Evolutionary conservation across 2,888 invertebrate genomes (phyloP).

Genomic region (Microplitis deprimator): DNA sequence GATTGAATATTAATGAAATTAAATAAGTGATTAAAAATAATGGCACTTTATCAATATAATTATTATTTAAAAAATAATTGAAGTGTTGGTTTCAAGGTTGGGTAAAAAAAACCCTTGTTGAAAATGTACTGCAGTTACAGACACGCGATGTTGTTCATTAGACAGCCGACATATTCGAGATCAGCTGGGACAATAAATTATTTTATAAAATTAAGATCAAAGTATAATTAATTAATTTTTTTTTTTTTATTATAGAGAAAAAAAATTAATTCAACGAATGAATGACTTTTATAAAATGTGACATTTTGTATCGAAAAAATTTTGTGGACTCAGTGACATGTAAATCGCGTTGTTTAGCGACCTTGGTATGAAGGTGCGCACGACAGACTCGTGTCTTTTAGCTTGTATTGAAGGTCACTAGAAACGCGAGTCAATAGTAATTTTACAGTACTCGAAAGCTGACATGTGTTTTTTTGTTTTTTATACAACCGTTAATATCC

Average conservation of each 20-base stretch:
- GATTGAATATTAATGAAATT: no score
- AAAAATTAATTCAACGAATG: no score
- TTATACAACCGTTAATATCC: not conserved
- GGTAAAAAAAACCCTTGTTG: not conserved
- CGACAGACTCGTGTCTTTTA: slow-evolving; percentile 33
- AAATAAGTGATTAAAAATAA: not conserved
- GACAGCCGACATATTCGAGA: not conserved
- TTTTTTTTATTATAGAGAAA: no score
- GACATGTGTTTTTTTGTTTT: not conserved
- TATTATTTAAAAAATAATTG: slow-evolving; percentile 1
- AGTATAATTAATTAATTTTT: no score
- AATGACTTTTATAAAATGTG: not conserved
- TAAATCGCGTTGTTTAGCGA: not conserved
- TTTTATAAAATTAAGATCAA: not conserved
- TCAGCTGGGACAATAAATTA: not conserved
- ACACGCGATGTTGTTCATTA: slow-evolving; percentile 17
- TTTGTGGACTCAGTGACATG: not conserved
- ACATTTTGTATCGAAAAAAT: not conserved
- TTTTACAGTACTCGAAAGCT: slow-evolving; percentile 34
- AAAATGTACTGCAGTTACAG: slow-evolving; percentile 16
- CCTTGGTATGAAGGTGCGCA: slow-evolving; percentile 25
- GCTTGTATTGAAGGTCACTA: slow-evolving; percentile 37
- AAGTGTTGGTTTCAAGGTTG: slow-evolving; percentile 21
- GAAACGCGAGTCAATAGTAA: slow-evolving; percentile 46
- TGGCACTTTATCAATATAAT: not conserved